Conservation (phyloP, 2,113 vertebrate species). For the Lophura nycthemera region DNA sequence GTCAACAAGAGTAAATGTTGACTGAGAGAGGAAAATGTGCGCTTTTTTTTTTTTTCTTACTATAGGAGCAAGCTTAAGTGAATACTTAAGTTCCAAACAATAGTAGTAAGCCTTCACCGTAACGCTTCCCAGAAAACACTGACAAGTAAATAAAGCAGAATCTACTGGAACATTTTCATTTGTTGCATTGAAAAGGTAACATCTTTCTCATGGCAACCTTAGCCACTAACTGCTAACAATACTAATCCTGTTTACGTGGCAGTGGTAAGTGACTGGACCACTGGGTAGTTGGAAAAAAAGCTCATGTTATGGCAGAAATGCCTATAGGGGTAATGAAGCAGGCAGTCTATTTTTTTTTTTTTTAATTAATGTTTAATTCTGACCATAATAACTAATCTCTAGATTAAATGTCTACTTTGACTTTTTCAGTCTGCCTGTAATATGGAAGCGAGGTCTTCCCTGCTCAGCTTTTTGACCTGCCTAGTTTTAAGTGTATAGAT, state of each 20-base stretch:
- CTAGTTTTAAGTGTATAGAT: not conserved
- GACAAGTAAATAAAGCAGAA: fast-evolving
- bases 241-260: not conserved
- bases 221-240: not conserved
- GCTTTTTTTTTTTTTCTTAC: not conserved
- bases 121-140: not conserved
- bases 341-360: not conserved
- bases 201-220: not conserved
- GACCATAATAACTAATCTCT: not conserved
- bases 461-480: not conserved
- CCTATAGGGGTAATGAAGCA: not conserved
- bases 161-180: not conserved
- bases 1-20: not conserved
- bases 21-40: fast-evolving
- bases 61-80: not conserved
- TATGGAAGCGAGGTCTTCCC: not conserved
- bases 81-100: not conserved
- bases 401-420: not conserved
- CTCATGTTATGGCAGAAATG: not conserved
- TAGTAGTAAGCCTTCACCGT: not conserved
- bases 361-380: not conserved
- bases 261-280: not conserved
- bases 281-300: not conserved
- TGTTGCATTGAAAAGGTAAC: not conserved
- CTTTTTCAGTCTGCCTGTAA: not conserved